These are phyloP conservation scores for Drosophila formosana DNA, from an alignment of 2,888 invertebrate genomes.

Conservation along the genomic window DNA sequence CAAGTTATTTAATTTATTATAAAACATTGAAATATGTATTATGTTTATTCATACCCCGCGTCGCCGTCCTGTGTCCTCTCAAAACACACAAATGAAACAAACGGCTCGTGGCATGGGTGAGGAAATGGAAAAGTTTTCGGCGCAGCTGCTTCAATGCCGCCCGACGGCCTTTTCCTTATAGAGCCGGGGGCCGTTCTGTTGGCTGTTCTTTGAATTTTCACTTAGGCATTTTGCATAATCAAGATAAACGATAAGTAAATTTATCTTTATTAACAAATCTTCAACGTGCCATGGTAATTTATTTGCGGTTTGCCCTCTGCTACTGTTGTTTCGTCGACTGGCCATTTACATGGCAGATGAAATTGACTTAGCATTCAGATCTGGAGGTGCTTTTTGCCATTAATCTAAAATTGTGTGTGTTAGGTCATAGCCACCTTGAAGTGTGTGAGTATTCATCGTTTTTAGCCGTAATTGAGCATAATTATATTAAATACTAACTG, in stretches of 20 bases:
- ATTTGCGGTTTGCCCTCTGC: slow-evolving; percentile 62
- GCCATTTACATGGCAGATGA: slow-evolving; percentile 53
- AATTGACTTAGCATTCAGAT: slow-evolving; percentile 54
- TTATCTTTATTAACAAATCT: slow-evolving; percentile 79
- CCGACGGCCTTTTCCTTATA: slow-evolving; percentile 5
- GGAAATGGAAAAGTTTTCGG: slow-evolving; percentile 74
- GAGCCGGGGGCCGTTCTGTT: slow-evolving; percentile 7
- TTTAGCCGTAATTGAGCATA: slow-evolving; percentile 14
- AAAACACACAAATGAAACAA: slow-evolving; percentile 50
- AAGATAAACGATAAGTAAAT: slow-evolving; percentile 79
- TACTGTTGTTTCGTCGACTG: slow-evolving; percentile 30
- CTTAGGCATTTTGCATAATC: slow-evolving; percentile 79
- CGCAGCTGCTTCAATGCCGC: slow-evolving; percentile 55
- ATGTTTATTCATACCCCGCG: slow-evolving; percentile 61
- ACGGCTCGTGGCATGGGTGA: slow-evolving; percentile 29
- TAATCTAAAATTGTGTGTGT: slow-evolving; percentile 18
- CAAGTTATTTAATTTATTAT: slow-evolving; percentile 77
- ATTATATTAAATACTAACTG: neutral
- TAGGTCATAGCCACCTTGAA: slow-evolving; percentile 26
- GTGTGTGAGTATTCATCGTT: slow-evolving; percentile 17
- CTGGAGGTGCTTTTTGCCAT: slow-evolving; percentile 6
- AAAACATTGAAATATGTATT: slow-evolving; percentile 75
- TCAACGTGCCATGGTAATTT: slow-evolving; percentile 74
- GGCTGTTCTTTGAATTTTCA: slow-evolving; percentile 71
- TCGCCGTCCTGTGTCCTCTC: neutral